Evolutionary conservation across 2,113 vertebrate species (phyloP).

Genomic region (Podilymbus podiceps): DNA sequence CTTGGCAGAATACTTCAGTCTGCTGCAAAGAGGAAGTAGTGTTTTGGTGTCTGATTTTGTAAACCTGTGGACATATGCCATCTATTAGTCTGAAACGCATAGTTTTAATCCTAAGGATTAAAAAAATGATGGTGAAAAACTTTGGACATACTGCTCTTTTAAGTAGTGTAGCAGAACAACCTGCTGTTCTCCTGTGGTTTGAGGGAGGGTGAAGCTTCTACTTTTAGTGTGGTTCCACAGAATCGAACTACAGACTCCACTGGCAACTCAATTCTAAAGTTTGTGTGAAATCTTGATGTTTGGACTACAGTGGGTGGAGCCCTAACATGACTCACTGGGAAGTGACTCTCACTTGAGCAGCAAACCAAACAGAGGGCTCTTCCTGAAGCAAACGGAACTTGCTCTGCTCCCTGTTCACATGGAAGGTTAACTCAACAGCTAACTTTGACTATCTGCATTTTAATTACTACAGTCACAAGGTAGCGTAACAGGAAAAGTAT

Average conservation of each 20-base stretch:
- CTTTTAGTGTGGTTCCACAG: background rate
- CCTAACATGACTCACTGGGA: background rate
- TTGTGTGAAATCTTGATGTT: background rate
- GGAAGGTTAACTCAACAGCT: background rate
- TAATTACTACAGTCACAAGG: slow-evolving; percentile 21
- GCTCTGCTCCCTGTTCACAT: background rate
- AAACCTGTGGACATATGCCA: background rate
- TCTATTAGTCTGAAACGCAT: background rate
- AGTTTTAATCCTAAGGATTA: background rate
- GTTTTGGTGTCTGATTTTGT: background rate
- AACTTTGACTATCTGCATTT: background rate
- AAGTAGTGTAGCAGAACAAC: background rate
- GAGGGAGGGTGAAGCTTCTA: background rate
- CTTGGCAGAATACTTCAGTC: background rate
- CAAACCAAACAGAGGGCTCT: background rate
- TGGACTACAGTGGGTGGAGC: background rate
- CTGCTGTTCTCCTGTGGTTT: background rate
- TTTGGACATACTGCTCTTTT: background rate
- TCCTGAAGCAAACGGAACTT: background rate
- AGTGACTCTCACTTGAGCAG: background rate
- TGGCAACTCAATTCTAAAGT: background rate
- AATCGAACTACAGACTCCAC: background rate
- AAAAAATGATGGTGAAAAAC: background rate
- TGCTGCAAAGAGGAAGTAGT: background rate
- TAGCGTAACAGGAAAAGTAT: background rate